Percentiles rank a stretch among this genome's conserved stretches.
These are phyloP conservation scores for Temnothorax rugatulus DNA, from an alignment of 2,888 invertebrate genomes.

Conservation along the genomic window DNA sequence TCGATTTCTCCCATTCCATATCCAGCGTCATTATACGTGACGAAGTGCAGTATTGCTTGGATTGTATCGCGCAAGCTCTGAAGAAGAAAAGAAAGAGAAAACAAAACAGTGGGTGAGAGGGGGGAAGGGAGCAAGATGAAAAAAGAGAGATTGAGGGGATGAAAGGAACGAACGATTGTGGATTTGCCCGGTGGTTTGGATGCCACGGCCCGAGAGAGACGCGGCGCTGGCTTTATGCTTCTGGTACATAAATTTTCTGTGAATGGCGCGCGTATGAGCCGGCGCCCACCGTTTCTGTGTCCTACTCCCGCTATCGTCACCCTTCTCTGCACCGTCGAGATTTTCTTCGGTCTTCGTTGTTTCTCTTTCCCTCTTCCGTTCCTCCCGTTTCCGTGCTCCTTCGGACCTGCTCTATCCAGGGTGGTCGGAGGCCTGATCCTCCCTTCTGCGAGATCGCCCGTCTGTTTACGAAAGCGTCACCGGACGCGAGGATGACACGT, in stretches of 20 bases:
- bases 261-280: conserved; percentile 78
- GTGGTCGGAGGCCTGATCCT: conserved; percentile 29
- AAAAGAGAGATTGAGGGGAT: conserved; percentile 59
- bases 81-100: conserved; percentile 16
- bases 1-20: conserved; percentile 55
- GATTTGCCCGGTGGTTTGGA: conserved; percentile 77
- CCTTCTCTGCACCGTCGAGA: conserved; percentile 57
- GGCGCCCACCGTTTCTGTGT: conserved; percentile 74
- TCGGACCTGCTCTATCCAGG: neutral
- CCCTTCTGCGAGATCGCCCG: conserved; percentile 51
- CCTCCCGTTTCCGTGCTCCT: conserved; percentile 12
- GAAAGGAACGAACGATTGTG: conserved; percentile 73
- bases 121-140: conserved; percentile 27
- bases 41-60: conserved; percentile 61
- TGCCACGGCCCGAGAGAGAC: conserved; percentile 62
- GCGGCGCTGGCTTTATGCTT: conserved; percentile 80
- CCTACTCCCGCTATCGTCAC: conserved; percentile 73
- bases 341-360: conserved; percentile 51
- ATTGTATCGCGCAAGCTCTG: conserved; percentile 50
- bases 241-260: conserved; percentile 81
- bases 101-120: conserved; percentile 20
- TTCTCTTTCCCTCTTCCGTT: conserved; percentile 10
- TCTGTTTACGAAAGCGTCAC: conserved; percentile 73
- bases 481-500: conserved; percentile 61
- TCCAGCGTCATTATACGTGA: conserved; percentile 57